Conservation (phyloP, 2,797 vertebrate species). For the Crypturellus tataupa region DNA sequence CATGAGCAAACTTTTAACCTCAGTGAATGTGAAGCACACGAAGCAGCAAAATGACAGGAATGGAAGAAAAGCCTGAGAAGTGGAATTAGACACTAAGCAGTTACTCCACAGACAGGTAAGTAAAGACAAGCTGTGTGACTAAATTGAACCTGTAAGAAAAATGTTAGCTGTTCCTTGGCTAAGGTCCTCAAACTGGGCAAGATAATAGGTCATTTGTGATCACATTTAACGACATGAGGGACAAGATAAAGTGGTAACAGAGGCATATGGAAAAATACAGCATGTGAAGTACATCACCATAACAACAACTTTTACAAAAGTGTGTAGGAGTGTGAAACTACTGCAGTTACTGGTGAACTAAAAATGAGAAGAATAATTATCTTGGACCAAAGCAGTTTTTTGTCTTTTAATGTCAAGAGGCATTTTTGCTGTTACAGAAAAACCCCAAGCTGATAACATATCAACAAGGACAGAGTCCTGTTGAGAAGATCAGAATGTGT, state of each 20-base stretch:
- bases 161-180: not conserved
- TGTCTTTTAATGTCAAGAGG: not conserved
- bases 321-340: slow-evolving; percentile 22
- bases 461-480: not conserved
- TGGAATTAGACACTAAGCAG: not conserved
- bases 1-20: not conserved
- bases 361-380: not conserved
- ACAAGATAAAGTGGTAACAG: not conserved
- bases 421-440: not conserved
- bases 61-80: not conserved
- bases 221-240: not conserved
- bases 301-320: slow-evolving; percentile 30
- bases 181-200: not conserved
- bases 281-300: slow-evolving; percentile 19
- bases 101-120: not conserved
- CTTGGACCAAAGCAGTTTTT: not conserved
- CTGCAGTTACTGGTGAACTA: not conserved
- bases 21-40: not conserved
- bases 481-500: slow-evolving; percentile 16
- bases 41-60: not conserved
- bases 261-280: not conserved
- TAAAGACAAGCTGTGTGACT: not conserved
- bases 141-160: not conserved
- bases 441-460: not conserved
- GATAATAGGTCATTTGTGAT: not conserved